Evolutionary conservation across 2,113 vertebrate species (phyloP), one percentile per base, ranked within the genome.

Genomic region (Actenoides lindsayi): DNA sequence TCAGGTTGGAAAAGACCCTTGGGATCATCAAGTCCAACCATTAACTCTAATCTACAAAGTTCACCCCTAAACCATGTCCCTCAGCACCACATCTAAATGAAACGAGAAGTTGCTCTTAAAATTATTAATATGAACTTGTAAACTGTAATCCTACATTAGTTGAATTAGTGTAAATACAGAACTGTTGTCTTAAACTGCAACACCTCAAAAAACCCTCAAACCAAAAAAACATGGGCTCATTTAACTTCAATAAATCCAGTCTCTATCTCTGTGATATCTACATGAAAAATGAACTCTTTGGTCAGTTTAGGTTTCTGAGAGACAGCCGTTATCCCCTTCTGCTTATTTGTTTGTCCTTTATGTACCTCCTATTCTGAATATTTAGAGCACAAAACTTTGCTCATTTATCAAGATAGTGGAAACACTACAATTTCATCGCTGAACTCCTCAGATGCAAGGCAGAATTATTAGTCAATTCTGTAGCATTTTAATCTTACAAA

Each of bases 171-270:
- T 46, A 75, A 84, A 80, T 79, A 56, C 7, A 81, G 56, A 4
- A 28, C 35, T 74, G 17, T 7, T 92, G 9, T 59, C 42, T 31
- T 33, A 7, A 83, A 33, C 10, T 12, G 16, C 27, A 48, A 35
- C 5, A 33, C 18, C 25, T 7, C 6, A 51, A 28, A 23, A 16
- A 68, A 37, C 51, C 11, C 33, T 15, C 13, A 57, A 60, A 10
- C 1, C 4, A 12, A 69, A 51, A 37, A 7, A 3, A 1, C 9
- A 9, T 31, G 17, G 3, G 6, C 13, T 67, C 9, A 67, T 69
- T 16, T 54, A 48, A 10, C 13, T 70, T 70, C 51, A 87, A 3
- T 75, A 78, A 90, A 35, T 35, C n/a, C 21, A 48, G 17, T 41
- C 19, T 64, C 24, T 57, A 5, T 33, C 28, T 83, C n/a, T 89